A percentile compares a stretch with the other conserved stretches of the same genome.
Conservation (phyloP, 2,888 invertebrate genomes). For the Lasius fuliginosus region DNA sequence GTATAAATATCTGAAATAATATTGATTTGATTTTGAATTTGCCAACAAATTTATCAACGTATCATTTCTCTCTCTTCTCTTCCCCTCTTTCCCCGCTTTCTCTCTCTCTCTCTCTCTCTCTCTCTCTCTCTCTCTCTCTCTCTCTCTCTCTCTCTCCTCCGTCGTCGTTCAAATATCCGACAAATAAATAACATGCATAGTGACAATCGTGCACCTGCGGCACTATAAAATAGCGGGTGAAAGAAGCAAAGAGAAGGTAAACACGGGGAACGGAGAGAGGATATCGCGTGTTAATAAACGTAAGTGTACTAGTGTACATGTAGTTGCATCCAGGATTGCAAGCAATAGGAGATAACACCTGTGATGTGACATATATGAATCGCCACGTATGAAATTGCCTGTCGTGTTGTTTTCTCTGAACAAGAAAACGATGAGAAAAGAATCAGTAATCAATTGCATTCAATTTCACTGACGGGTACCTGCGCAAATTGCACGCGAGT, state of each 20-base stretch:
- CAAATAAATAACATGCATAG: slow-evolving; percentile 31
- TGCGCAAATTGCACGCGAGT: slow-evolving; percentile 25
- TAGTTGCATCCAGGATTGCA: slow-evolving; percentile 53
- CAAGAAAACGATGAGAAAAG: slow-evolving; percentile 33
- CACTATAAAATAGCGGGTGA: slow-evolving; percentile 49
- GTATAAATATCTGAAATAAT: neutral
- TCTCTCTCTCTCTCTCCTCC: neutral
- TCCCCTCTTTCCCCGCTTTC: too few relatives aligned
- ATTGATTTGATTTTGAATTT: neutral
- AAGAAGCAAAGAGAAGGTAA: slow-evolving; percentile 32
- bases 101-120: neutral
- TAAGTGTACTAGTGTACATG: slow-evolving; percentile 63
- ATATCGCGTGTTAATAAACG: slow-evolving; percentile 64
- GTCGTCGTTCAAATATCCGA: neutral
- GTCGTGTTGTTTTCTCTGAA: slow-evolving; percentile 39
- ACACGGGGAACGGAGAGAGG: neutral
- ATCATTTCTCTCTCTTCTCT: neutral
- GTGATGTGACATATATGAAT: slow-evolving; percentile 41
- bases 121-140: too few relatives aligned
- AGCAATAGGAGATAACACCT: slow-evolving; percentile 55
- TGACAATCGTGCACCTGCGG: slow-evolving; percentile 57
- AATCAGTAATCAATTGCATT: neutral
- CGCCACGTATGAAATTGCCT: slow-evolving; percentile 43
- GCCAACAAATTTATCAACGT: slow-evolving; percentile 2
- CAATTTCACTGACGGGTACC: slow-evolving; percentile 38